Conservation (phyloP, 2,888 invertebrate species). For the Mycalesis mineus region DNA sequence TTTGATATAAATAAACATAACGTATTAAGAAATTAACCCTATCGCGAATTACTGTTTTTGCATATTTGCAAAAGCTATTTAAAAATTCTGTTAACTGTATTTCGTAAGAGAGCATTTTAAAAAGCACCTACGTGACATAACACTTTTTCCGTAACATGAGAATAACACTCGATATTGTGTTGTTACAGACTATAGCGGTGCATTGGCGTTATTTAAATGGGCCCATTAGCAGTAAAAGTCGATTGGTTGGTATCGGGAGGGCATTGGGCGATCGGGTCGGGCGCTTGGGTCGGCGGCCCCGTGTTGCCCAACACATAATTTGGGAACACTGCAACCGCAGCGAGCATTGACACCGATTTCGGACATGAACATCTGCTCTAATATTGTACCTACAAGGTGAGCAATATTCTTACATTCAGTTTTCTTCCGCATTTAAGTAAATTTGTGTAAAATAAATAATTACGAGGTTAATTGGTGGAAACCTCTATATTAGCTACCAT, state of each 20-base stretch:
- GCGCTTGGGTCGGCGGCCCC: constrained; percentile 47
- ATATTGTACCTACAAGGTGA: constrained; percentile 31
- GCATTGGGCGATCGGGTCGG: constrained; percentile 40
- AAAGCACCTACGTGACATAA: background rate
- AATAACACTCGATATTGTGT: constrained; percentile 1
- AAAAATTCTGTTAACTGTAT: background rate
- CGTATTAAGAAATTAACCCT: background rate
- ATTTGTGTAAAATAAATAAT: no score
- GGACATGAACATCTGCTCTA: constrained; percentile 56
- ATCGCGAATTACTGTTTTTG: constrained; percentile 1
- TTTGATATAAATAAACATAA: constrained; percentile 13
- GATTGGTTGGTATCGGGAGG: constrained; percentile 59
- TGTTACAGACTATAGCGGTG: background rate
- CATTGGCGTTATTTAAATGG: constrained; percentile 23
- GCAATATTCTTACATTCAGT: background rate
- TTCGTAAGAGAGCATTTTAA: background rate
- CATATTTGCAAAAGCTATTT: background rate
- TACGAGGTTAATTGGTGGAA: no score
- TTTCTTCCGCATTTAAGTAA: no score
- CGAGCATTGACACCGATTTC: constrained; percentile 76
- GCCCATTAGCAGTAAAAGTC: constrained; percentile 39
- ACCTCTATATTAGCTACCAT: no score
- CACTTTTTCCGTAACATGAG: constrained; percentile 2
- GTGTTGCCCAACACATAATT: constrained; percentile 71
- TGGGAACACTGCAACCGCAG: constrained; percentile 75